phyloP scores from a whole-genome alignment of 2,797 vertebrate genomes.

The Cuculus canorus region DNA sequence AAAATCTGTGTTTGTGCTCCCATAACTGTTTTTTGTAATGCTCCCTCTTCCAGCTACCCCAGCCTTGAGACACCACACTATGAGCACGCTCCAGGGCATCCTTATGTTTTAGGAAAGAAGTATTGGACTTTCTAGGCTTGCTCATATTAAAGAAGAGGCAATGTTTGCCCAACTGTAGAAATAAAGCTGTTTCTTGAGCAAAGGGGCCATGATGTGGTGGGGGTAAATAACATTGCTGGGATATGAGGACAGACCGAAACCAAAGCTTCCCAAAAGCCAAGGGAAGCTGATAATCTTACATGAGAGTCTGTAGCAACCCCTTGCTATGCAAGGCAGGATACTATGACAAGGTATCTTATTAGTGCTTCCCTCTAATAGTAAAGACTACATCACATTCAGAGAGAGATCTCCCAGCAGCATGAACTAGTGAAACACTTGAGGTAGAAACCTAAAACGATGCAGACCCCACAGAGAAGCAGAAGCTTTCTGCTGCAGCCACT shows the following conservation, averaged over 20 bases:
- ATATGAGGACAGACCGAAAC: not conserved
- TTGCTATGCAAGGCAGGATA: not conserved
- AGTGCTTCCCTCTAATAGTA: not conserved
- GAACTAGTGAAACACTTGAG: not conserved
- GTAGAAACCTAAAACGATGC: not conserved
- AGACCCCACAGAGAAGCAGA: not conserved
- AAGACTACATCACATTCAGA: not conserved
- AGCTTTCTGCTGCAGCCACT: not conserved
- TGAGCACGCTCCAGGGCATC: not conserved
- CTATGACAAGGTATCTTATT: not conserved
- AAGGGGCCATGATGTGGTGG: fast-evolving
- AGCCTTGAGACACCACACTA: not conserved
- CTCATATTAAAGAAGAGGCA: not conserved
- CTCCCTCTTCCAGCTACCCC: not conserved
- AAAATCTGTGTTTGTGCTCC: not conserved
- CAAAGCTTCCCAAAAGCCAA: not conserved
- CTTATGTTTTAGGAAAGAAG: not conserved
- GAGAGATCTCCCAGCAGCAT: not conserved
- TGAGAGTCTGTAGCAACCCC: not conserved
- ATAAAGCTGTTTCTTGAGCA: not conserved
- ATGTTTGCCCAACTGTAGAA: not conserved
- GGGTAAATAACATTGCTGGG: not conserved
- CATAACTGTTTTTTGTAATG: not conserved
- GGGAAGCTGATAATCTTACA: not conserved
- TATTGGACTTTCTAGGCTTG: not conserved